Evolutionary conservation across 37 sponge, comb jelly and placozoan genomes (phyloP), one percentile per base, ranked within the genome.

Genomic region (Dysidea cf. avara): DNA sequence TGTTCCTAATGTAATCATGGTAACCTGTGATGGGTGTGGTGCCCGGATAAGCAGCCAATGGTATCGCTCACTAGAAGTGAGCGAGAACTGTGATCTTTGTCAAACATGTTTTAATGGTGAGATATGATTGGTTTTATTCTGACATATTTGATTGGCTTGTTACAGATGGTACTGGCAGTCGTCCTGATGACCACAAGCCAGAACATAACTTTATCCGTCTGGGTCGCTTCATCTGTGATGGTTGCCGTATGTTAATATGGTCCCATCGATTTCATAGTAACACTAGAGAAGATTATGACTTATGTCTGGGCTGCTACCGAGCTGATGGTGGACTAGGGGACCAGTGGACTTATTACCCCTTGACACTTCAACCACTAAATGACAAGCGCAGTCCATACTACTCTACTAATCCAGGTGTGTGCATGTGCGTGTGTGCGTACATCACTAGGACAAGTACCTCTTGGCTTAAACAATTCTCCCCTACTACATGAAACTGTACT

Each of bases 261-360:
- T 63, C 58, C 13, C 87, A 86, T 50, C 72, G 92, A 9, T 79
- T 86, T 63, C 76, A 79, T 14, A 81, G 79, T 31, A 71, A 78
- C 20, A 55, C 75, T 7, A 52, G 56, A 16, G n/a, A 57, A 4
- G 77, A 91, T 56, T 77, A 36, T 54, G 70, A 86, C 69, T 78
- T 85, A 16, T 91, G 92, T 56, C 53, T 91, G 21, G 92, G 87
- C 16, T 91, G 92, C 53, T 78, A 81, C 46, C 52, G 91, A 43
- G 80, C 81, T 33, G 77, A 81, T 38, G 82, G 81, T 37, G 55
- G 56, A 20, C 49, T 34, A 17, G 78, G 88, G 64, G 91, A 85
- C 40, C 60, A 59, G n/a, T 90, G 91, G 91, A 67, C 74, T 0
- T 51, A 85, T 0, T 90, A 68, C 49, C 56, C 61, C 26, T 50